phyloP scores from a whole-genome alignment of 2,113 vertebrate genomes.

The Sander lucioperca region DNA sequence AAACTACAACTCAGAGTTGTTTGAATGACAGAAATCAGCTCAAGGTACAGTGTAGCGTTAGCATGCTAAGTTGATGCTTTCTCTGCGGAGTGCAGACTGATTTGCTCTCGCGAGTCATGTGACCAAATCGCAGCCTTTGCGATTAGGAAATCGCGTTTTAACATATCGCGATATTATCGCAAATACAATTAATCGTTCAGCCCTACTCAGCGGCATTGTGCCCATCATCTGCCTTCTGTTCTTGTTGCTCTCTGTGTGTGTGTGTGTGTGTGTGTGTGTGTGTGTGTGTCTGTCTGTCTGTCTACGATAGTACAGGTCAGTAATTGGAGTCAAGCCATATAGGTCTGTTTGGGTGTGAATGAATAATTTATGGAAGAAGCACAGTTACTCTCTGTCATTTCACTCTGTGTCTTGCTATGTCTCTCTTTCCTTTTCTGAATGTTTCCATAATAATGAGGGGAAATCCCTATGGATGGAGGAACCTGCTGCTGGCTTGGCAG shows the following conservation, averaged over 20 bases:
- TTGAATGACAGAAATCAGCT: too few relatives aligned
- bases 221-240: slow-evolving; percentile 46
- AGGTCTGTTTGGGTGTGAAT: slow-evolving; percentile 62
- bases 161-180: too few relatives aligned
- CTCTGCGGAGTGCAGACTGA: too few relatives aligned
- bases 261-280: slow-evolving; percentile 30
- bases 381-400: slow-evolving; percentile 16
- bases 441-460: slow-evolving; percentile 48
- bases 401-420: background rate
- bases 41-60: too few relatives aligned
- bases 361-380: slow-evolving; percentile 73
- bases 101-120: too few relatives aligned
- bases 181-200: too few relatives aligned
- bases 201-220: slow-evolving; percentile 33
- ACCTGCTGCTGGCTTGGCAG: slow-evolving; percentile 23
- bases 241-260: slow-evolving; percentile 29
- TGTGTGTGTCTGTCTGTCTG: slow-evolving; percentile 13
- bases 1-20: too few relatives aligned
- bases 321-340: slow-evolving; percentile 72
- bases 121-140: too few relatives aligned
- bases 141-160: too few relatives aligned
- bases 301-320: slow-evolving; percentile 37
- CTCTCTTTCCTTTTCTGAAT: slow-evolving; percentile 16
- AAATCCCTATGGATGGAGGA: slow-evolving; percentile 35
- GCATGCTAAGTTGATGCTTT: too few relatives aligned